Conservation (phyloP, 2,113 vertebrate genomes). For the Eclectus roratus region DNA sequence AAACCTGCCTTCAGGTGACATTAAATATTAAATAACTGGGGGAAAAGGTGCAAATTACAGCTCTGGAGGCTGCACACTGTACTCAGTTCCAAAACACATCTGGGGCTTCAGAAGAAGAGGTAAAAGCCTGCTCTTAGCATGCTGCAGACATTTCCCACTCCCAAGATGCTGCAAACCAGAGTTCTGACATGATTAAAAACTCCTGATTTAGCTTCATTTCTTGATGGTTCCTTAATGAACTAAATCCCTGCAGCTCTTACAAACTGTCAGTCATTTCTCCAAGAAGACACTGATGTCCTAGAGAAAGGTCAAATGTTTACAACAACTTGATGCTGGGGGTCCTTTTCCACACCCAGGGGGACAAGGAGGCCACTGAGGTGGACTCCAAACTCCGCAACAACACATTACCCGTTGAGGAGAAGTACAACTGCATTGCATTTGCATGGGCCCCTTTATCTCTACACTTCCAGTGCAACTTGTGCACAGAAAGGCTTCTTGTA, state of each 20-base stretch:
- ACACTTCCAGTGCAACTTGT: not conserved
- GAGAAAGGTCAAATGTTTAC: not conserved
- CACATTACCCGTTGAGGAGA: not conserved
- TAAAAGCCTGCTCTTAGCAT: not conserved
- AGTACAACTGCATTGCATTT: not conserved
- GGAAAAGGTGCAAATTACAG: not conserved
- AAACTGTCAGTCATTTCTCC: slow-evolving; percentile 45
- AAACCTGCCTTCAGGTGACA: slow-evolving; percentile 8
- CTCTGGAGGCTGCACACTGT: not conserved
- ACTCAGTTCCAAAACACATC: not conserved
- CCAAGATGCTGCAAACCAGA: not conserved
- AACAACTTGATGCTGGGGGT: not conserved
- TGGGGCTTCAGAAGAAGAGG: not conserved
- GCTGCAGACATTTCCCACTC: not conserved
- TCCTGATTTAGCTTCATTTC: slow-evolving; percentile 2
- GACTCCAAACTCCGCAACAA: not conserved
- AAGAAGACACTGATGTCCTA: not conserved
- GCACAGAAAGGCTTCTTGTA: slow-evolving; percentile 9
- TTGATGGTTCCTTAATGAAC: slow-evolving; percentile 6
- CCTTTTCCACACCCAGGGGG: not conserved
- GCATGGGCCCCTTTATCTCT: not conserved
- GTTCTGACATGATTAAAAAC: slow-evolving; percentile 16
- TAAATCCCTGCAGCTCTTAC: not conserved
- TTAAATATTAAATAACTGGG: slow-evolving; percentile 2
- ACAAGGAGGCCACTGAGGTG: not conserved